A percentile compares a stretch with the other conserved stretches of the same genome.
Conservation (phyloP, 1,140 invertebrate genomes). For the Eriosoma lanigerum region DNA sequence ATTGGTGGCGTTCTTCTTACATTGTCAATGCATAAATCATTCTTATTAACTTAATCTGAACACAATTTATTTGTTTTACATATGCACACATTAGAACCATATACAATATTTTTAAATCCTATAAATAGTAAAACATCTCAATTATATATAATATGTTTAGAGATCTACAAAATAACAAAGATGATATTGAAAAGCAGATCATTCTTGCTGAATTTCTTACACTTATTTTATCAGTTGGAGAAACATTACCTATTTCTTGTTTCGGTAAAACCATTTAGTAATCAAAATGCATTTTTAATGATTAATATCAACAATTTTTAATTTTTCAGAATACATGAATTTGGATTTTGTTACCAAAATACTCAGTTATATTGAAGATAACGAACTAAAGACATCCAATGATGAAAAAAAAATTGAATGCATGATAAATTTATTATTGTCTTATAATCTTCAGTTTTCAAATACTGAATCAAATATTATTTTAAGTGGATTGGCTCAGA, state of each 20-base stretch:
- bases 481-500: not conserved
- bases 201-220: conserved; percentile 43
- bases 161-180: conserved; percentile 33
- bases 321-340: conserved; percentile 37
- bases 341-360: conserved; percentile 43
- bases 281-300: not conserved
- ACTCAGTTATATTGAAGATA: conserved; percentile 9
- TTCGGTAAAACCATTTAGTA: conserved; percentile 18
- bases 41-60: no score
- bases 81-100: no score
- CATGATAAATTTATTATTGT: conserved; percentile 35
- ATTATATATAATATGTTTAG: conserved; percentile 23
- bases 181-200: conserved; percentile 12
- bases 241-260: conserved; percentile 31
- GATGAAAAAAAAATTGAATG: conserved; percentile 43
- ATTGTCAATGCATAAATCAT: not conserved
- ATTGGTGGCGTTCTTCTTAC: not conserved
- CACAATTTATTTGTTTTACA: no score
- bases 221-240: conserved; percentile 37
- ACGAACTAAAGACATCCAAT: not conserved
- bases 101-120: no score
- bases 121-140: no score
- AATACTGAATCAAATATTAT: conserved; percentile 31
- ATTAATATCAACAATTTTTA: not conserved
- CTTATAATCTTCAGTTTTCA: conserved; percentile 47